Percentiles rank a stretch among this genome's conserved stretches.
Conservation (phyloP, 1,140 invertebrate species). For the Anthonomus grandis region DNA sequence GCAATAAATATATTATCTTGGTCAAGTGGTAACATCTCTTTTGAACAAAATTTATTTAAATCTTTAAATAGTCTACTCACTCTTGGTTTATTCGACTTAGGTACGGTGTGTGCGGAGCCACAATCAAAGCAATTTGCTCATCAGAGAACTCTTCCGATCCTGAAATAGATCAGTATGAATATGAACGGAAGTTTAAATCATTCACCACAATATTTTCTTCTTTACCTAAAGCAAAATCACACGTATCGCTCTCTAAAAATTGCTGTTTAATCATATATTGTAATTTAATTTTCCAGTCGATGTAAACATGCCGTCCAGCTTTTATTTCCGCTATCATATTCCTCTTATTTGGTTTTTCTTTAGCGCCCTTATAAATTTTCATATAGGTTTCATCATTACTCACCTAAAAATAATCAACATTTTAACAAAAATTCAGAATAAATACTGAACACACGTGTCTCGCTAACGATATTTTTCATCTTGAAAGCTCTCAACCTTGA, state of each 20-base stretch:
- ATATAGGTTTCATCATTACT: constrained; percentile 48
- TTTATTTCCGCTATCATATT: constrained; percentile 60
- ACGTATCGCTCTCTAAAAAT: constrained; percentile 58
- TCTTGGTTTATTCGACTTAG: constrained; percentile 61
- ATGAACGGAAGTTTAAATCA: neutral
- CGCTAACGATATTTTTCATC: too few relatives aligned
- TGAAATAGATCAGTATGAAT: constrained; percentile 40
- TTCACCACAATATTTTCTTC: constrained; percentile 17
- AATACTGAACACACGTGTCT: too few relatives aligned
- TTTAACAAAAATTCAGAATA: constrained; percentile 10
- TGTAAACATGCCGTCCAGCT: constrained; percentile 64
- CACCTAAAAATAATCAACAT: too few relatives aligned
- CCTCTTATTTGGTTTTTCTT: constrained; percentile 52
- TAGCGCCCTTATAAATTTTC: constrained; percentile 15
- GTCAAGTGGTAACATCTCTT: too few relatives aligned
- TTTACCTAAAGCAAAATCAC: constrained; percentile 68
- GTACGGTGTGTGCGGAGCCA: constrained; percentile 72
- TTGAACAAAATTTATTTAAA: too few relatives aligned
- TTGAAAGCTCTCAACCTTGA: too few relatives aligned
- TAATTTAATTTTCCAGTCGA: constrained; percentile 78
- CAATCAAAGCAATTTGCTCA: constrained; percentile 74
- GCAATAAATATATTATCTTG: too few relatives aligned
- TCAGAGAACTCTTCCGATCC: constrained; percentile 72
- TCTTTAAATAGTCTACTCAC: constrained; percentile 51
- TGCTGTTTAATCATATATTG: constrained; percentile 65